A percentile compares a stretch with the other conserved stretches of the same genome.
Evolutionary conservation across 2,888 invertebrate genomes (phyloP).

Genomic region (Metellina segmentata): DNA sequence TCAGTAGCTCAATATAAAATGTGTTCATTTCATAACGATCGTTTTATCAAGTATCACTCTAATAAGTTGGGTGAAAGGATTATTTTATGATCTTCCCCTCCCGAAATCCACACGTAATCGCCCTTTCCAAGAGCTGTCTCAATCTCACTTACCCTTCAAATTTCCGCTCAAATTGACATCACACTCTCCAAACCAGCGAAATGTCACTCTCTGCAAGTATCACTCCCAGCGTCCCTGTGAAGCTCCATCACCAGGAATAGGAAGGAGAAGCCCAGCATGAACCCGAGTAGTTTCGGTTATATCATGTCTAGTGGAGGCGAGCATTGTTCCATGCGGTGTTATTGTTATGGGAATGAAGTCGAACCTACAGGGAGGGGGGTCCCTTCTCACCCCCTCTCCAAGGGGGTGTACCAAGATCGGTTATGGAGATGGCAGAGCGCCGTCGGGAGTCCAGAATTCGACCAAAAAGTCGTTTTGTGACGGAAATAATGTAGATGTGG

Average conservation of each 20-base stretch:
- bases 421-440: conserved; percentile 76
- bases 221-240: neutral
- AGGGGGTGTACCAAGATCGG: conserved; percentile 71
- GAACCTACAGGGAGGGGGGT: conserved; percentile 33
- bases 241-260: conserved; percentile 14
- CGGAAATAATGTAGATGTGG: conserved; percentile 76
- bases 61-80: too few relatives aligned
- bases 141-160: conserved; percentile 1
- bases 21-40: too few relatives aligned
- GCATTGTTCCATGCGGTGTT: conserved; percentile 72
- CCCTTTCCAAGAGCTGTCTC: neutral
- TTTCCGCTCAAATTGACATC: neutral
- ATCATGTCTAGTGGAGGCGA: conserved; percentile 67
- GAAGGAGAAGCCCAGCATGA: conserved; percentile 56
- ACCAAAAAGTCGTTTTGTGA: conserved; percentile 76
- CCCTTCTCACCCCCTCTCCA: conserved; percentile 33
- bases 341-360: conserved; percentile 73
- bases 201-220: neutral
- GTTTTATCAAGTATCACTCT: too few relatives aligned
- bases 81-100: neutral
- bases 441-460: conserved; percentile 71
- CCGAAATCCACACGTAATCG: neutral
- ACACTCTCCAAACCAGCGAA: neutral
- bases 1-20: too few relatives aligned
- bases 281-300: conserved; percentile 40